Base-by-base conservation (phyloP, 2,888 invertebrate species). In the Phyto melanocephala region DNA sequence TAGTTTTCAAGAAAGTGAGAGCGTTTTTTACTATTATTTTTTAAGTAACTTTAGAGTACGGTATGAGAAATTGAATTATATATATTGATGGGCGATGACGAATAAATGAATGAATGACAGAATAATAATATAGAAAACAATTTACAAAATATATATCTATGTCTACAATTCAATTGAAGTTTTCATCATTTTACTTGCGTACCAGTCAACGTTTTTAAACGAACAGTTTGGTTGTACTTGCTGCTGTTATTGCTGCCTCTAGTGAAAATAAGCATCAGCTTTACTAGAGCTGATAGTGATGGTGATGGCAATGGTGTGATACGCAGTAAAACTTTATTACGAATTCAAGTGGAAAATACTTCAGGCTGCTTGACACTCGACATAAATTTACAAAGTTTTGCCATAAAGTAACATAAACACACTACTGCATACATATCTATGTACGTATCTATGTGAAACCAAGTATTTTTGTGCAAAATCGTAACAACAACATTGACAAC, bases 261-360 rank as follows among this genome's bases (percentile, higher is more conserved):
- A 62, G 13, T 17, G 45, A 65, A 56, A 63, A 47, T 17, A 65
- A 60, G 17, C 0, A 17, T 22, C 50, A 65, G 20, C 42, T 20
- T 63, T n/a, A 24, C 70, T 75, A 45, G 28, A 67, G 13, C n/a
- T n/a, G 40, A 42, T 5, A 17, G 6, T 15, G 42, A n/a, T 40
- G 58, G 24, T 58, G 50, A 62, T 47, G 60, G 45, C 40, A 40
- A 10, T 40, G 47, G 28, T 42, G 71, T 15, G 65, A 28, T 28
- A 3, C 24, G 77, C 35, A 76, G 79, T 65, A 75, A 77, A 82
- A 78, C 63, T 82, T 82, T 78, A 60, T 82, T 58, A 75, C 56
- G 81, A 83, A 83, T 71, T 83, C 83, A 80, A 85, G 85, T 85
- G 83, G 81, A 82, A 85, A 83, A 78, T 50, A 85, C 85, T 85